Conservation (phyloP, 1,140 invertebrate species). For the Vollenhovia emeryi region DNA sequence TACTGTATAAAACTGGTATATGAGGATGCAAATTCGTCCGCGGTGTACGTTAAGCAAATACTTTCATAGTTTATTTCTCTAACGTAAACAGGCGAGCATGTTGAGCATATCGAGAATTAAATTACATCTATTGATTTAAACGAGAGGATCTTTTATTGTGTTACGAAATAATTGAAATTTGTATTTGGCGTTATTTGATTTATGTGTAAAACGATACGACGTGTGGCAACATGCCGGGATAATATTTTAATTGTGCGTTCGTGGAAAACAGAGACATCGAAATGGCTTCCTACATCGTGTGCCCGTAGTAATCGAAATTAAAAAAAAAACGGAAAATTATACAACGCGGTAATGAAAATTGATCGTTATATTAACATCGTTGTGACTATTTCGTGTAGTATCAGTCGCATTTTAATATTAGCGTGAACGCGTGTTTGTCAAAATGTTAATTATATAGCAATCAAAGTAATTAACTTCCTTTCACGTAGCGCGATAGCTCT, state of each 20-base stretch:
- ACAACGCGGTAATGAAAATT: neutral
- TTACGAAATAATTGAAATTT: neutral
- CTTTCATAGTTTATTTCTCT: neutral
- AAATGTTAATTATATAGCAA: conserved; percentile 1
- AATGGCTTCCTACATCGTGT: neutral
- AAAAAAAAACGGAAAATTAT: neutral
- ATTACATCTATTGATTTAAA: conserved; percentile 14
- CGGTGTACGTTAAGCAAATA: neutral
- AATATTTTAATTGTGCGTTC: conserved; percentile 4
- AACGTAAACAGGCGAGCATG: neutral
- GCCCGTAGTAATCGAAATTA: neutral
- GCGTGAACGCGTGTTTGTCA: neutral
- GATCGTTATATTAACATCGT: neutral
- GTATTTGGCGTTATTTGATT: neutral
- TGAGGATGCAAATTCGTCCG: neutral
- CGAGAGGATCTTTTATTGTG: neutral
- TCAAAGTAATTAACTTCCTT: neutral
- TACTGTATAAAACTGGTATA: neutral
- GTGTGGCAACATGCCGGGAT: neutral
- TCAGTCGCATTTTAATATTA: conserved; percentile 1
- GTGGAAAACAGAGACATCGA: neutral
- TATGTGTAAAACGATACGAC: neutral
- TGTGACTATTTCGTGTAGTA: neutral
- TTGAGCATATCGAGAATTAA: neutral
- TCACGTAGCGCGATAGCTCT: neutral